Conservation (phyloP, 2,888 invertebrate species). For the Caenorhabditis macrosperma region DNA sequence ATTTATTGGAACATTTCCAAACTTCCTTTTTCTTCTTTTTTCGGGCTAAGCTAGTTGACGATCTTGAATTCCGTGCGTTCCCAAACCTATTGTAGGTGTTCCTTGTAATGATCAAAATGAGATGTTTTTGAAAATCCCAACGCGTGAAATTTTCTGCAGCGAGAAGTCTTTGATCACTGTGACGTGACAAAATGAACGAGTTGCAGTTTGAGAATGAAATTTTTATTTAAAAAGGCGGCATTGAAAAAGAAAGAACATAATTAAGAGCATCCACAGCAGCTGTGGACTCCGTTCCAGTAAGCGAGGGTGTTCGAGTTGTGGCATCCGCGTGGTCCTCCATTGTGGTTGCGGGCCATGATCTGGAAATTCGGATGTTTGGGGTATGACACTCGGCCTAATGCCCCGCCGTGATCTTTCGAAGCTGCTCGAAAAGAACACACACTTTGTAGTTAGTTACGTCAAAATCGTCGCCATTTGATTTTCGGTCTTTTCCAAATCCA, state of each 20-base stretch:
- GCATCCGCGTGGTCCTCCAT: slow-evolving; percentile 76
- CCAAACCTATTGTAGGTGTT: too few relatives aligned
- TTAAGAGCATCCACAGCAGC: slow-evolving; percentile 72
- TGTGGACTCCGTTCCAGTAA: slow-evolving; percentile 72
- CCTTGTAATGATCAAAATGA: too few relatives aligned
- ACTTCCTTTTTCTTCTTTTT: too few relatives aligned
- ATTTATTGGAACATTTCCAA: background rate
- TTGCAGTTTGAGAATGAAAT: slow-evolving; percentile 13
- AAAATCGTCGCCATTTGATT: slow-evolving; percentile 26
- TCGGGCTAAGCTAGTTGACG: too few relatives aligned
- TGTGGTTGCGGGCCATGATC: slow-evolving; percentile 71
- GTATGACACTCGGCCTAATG: too few relatives aligned
- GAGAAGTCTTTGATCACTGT: too few relatives aligned
- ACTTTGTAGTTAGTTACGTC: slow-evolving; percentile 22
- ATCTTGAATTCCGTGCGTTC: too few relatives aligned
- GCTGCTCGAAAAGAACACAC: slow-evolving; percentile 6
- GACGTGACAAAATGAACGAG: background rate
- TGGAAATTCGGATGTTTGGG: slow-evolving; percentile 18
- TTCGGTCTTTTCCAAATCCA: slow-evolving; percentile 19
- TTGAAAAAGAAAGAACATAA: background rate
- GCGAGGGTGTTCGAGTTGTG: slow-evolving; percentile 66
- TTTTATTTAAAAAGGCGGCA: slow-evolving; percentile 3
- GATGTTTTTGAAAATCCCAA: too few relatives aligned
- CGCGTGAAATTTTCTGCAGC: too few relatives aligned
- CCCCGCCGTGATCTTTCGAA: background rate